Conservation (phyloP, 2,888 invertebrate genomes). For the Arge pagana region DNA sequence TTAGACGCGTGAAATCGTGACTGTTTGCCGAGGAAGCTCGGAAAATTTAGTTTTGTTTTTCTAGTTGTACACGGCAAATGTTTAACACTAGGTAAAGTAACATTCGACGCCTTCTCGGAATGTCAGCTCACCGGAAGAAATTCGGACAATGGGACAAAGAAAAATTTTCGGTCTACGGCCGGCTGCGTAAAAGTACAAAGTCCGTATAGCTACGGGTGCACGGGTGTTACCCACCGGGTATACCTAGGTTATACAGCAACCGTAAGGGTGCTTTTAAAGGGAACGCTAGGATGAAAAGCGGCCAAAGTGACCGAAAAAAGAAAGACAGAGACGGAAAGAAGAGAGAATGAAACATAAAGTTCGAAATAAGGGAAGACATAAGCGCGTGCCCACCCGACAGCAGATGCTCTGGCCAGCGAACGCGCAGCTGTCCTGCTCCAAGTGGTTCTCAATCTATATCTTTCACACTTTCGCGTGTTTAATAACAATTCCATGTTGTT, state of each 20-base stretch:
- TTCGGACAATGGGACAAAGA: constrained; percentile 49
- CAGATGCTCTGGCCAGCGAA: constrained; percentile 48
- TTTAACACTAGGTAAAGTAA: constrained; percentile 25
- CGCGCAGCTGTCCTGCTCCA: constrained; percentile 56
- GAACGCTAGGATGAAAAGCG: constrained; percentile 31
- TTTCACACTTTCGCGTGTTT: constrained; percentile 2
- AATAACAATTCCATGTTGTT: too few species aligned
- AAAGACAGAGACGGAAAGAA: constrained; percentile 8
- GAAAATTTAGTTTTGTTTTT: too few species aligned
- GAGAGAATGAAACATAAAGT: constrained; percentile 22
- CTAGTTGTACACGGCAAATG: constrained; percentile 10
- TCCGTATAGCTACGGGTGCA: constrained; percentile 21
- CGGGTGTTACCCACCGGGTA: constrained; percentile 20
- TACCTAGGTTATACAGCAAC: constrained; percentile 8
- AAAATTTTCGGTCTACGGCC: constrained; percentile 48
- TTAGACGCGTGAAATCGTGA: too few species aligned
- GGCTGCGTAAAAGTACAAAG: constrained; percentile 38
- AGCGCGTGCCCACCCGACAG: constrained; percentile 55
- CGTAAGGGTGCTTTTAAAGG: constrained; percentile 39
- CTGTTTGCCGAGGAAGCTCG: too few species aligned
- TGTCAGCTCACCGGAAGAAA: constrained; percentile 28
- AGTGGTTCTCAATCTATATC: constrained; percentile 55
- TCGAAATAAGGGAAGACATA: constrained; percentile 28
- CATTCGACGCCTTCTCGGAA: constrained; percentile 41
- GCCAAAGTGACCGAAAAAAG: constrained; percentile 28